Base-by-base conservation (phyloP, 1,140 invertebrate genomes). In the Platorchestia sp. region DNA sequence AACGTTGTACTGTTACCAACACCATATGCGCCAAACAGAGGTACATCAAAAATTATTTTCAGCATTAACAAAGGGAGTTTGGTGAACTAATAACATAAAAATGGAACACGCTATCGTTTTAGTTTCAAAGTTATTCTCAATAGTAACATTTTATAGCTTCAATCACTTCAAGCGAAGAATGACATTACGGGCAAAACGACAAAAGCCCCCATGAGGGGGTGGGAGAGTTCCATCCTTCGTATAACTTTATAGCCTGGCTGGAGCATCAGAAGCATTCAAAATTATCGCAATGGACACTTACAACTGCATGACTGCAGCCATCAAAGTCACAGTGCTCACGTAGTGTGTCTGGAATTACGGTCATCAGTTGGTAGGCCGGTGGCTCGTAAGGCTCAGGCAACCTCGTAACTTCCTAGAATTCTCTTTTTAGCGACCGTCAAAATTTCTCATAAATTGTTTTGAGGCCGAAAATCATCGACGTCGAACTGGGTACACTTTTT, bases 401-500 rank as follows among this genome's bases (percentile, higher is more conserved):
- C 59, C 59, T 42, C 87, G 87, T 89, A 89, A 89, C 87, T 89
- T 75, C 87, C 41, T 42, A 22, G 87, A 41, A 44, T 89, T 89
- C 86, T 75, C 41, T 86, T 44, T 89, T 89, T 89, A 43, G 10
- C 41, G 87, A 89, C 87, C 43, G n/a, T 89, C 87, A 44, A 89
- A 75, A 89, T 89, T 42, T 42, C n/a, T 27, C 87, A 89, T 89
- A 89, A 89, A 89, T 89, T 89, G 87, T 89, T 89, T 44, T 44
- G 87, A 89, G n/a, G 41, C 87, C 43, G 41, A 89, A 89, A 89
- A 89, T 89, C 87, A 89, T 89, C 87, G 87, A 89, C n/a, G 59
- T 75, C 59, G 87, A 89, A 89, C 43, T 89, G 87, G 87, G 87
- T 41, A 44, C 87, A 44, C 43, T 89, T 89, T 89, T 75, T 89